Base-by-base conservation (phyloP, 2,888 invertebrate genomes). In the Drosophila recens region DNA sequence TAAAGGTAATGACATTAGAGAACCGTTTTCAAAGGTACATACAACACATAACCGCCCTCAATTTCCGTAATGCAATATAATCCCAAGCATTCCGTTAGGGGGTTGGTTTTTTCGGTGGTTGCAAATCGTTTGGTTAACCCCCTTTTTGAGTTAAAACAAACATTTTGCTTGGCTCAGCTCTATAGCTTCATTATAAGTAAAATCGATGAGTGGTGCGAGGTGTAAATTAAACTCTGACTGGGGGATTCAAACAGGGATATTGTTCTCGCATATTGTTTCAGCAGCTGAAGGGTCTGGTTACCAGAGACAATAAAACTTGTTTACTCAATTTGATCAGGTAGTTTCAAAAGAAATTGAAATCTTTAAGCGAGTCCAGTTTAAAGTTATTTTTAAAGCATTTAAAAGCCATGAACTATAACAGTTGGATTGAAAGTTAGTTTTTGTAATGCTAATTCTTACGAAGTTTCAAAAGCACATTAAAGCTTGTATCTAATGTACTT, bases 131-230 rank as follows among this genome's bases (percentile, higher is more conserved):
- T 46, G 15, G 33, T 11, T 15, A 40, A 23, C 46, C 36, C 3
- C n/a, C 70, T 58, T 53, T 53, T 77, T 79, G 57, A 51, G 48
- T 53, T 61, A 74, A 81, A 79, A 72, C 75, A 81, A 86, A 83
- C 79, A 70, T 71, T 74, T 76, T 66, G 71, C 64, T 69, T 70
- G 36, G 36, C 56, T 66, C 51, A 65, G 63, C 53, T 45, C 66
- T 27, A 70, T 72, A 58, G 82, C 75, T 84, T 84, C 84, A 87
- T 87, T 82, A 75, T 72, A 27, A 27, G 27, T 27, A 82, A 82
- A 85, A 80, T 84, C 80, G 82, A 79, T 80, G 69, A 36, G 17
- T 43, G 68, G 66, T 20, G 38, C 54, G 70, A 65, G 56, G 69
- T 65, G 65, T 57, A 69, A 86, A 66, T 67, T 51, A 64, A 72